Evolutionary conservation across 2,888 invertebrate genomes (phyloP).

Genomic region (Scaptomyza caliginosa): DNA sequence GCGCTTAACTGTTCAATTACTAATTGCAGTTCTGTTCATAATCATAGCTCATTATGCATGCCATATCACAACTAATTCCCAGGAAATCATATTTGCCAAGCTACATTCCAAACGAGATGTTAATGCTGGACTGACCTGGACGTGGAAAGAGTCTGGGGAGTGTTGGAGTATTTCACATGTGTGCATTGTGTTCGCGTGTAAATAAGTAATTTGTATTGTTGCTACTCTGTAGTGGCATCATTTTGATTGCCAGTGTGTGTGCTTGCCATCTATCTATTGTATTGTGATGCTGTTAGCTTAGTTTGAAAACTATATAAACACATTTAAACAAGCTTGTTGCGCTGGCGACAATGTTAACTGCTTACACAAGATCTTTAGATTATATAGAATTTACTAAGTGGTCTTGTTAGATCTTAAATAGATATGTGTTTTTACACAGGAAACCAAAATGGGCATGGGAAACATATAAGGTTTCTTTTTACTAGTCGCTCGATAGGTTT

Average conservation of each 20-base stretch:
- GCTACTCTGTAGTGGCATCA: slow-evolving; percentile 29
- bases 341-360: slow-evolving; percentile 32
- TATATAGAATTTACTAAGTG: neutral
- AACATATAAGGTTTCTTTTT: neutral
- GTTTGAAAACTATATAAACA: neutral
- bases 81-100: slow-evolving; percentile 12
- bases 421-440: neutral
- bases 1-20: slow-evolving; percentile 60
- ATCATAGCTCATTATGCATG: slow-evolving; percentile 64
- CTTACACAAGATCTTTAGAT: slow-evolving; percentile 2
- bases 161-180: slow-evolving; percentile 14
- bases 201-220: slow-evolving; percentile 69
- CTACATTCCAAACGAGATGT: neutral
- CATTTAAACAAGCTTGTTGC: slow-evolving; percentile 8
- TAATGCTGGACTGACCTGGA: too few species aligned
- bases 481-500: neutral
- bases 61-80: slow-evolving; percentile 32
- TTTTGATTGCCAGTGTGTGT: slow-evolving; percentile 32
- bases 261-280: slow-evolving; percentile 1
- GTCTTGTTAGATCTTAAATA: neutral
- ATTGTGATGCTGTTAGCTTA: slow-evolving; percentile 8
- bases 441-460: neutral
- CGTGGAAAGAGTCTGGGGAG: neutral
- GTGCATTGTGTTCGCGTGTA: slow-evolving; percentile 53
- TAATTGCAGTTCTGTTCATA: slow-evolving; percentile 57